Base-by-base conservation (phyloP, 92 coral and sea anemone genomes). In the Parazoanthus swiftii region DNA sequence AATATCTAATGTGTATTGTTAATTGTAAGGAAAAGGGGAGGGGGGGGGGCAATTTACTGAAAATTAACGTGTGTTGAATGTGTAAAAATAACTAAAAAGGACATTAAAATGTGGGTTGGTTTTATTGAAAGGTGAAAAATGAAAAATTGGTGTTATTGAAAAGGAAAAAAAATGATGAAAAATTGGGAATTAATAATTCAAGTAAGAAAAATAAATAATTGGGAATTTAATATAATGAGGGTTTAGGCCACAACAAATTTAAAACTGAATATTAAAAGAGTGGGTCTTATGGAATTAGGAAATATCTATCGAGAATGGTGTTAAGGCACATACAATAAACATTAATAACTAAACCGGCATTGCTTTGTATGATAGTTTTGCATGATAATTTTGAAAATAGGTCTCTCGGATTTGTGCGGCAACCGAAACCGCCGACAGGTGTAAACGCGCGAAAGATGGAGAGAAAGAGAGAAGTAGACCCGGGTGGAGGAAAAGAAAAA, bases 391-490 rank as follows among this genome's bases (percentile, higher is more conserved):
- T 65, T 65, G 71, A 65, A 65, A 65, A 65, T 65, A 65, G 71
- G 20, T 65, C 71, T 65, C 71, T 65, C 71, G 71, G 71, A 65
- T 65, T 65, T 65, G 71, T 65, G 71, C 71, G 71, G 71, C 71
- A 65, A 65, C 5, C 71, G 71, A 65, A 65, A 65, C 71, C 71
- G 71, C 71, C 71, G 71, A 65, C 71, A 65, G 71, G 71, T 14
- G 71, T 65, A 65, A 65, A 65, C 71, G 71, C 71, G 71, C 71
- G 71, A 65, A 65, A 65, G 71, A 65, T 65, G 71, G 71, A 65
- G 71, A 65, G 71, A 65, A 35, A 71, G 33, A 25, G 33, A 21
- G 33, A 23, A 71, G 75, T 8, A 71, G 33, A 71, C 36, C 38
- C 75, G 75, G 75, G 33, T 18, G 25, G 75, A n/a, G 10, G 33